Conservation (phyloP, 2,888 invertebrate genomes). For the Peribatodes rhomboidaria region DNA sequence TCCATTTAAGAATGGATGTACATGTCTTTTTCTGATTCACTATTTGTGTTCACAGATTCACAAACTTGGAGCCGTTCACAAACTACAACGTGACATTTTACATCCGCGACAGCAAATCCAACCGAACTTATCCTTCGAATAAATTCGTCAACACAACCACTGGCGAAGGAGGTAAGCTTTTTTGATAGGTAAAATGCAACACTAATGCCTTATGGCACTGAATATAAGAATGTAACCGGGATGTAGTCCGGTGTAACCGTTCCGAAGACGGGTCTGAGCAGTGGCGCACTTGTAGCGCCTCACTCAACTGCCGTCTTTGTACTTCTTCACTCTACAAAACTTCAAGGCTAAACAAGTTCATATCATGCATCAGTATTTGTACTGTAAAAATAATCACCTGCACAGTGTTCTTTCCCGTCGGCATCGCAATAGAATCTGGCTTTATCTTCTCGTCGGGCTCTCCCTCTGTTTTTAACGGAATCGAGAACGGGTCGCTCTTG, state of each 20-base stretch:
- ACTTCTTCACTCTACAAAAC: no score
- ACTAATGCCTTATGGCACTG: no score
- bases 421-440: constrained; percentile 74
- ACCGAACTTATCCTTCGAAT: constrained; percentile 88
- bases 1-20: no score
- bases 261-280: no score
- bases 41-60: constrained; percentile 81
- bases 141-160: constrained; percentile 89
- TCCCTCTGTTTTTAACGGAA: constrained; percentile 81
- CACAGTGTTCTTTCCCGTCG: constrained; percentile 87
- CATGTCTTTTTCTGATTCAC: no score
- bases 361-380: no score
- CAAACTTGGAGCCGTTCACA: constrained; percentile 89
- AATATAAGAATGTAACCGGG: no score
- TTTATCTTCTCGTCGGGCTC: constrained; percentile 81
- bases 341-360: no score
- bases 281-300: no score
- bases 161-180: constrained; percentile 86
- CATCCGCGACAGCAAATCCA: constrained; percentile 86
- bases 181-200: no score
- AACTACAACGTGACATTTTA: constrained; percentile 93
- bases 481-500: constrained; percentile 82
- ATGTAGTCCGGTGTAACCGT: no score
- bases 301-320: no score
- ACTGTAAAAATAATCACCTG: constrained; percentile 48